Evolutionary conservation across 1,140 invertebrate species (phyloP), one percentile per base, ranked within the genome.

Genomic region (Trichonephila inaurata): DNA sequence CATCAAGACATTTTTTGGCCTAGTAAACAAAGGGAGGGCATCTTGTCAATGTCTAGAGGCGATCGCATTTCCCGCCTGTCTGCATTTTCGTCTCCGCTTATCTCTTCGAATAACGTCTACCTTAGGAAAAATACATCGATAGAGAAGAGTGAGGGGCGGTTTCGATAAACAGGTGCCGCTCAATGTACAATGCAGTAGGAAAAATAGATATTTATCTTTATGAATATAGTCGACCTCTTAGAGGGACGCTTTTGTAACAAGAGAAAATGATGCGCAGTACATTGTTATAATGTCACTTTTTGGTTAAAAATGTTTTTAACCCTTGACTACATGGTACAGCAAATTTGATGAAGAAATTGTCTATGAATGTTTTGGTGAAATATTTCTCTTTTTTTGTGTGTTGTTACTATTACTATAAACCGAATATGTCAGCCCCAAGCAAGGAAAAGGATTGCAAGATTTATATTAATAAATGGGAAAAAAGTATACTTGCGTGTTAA

Each of bases 1-100:
- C 83, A 85, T 85, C 83, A 85, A 12, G 83, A 77, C 72, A 77
- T 85, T 85, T 85, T 85, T 85, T 85, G 83, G 83, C 33, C 72
- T 21, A 61, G 83, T 61, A 85, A 61, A 85, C 83, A 85, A 85
- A 21, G 58, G 58, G n/a, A 61, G 40, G 83, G 83, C 83, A 21
- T 61, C 44, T 61, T 60, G 83, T 77, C 72, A 61, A 61, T 60
- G 83, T 60, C 83, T 85, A 12, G 44, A 28, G 83, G 51, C 83
- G 83, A 60, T 85, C 44, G 83, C 58, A 85, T 85, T 85, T 85
- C 83, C 51, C 21, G 83, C 83, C 28, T 85, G 83, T 85, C 83
- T 85, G 83, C 83, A 18, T 85, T 28, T 61, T 40, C 28, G 72
- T n/a, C 21, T 24, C 0, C 60, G 86, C 86, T 62, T 88, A 88